Base-by-base conservation (phyloP, 2,797 vertebrate species). In the Schizopygopsis pylzovi region DNA sequence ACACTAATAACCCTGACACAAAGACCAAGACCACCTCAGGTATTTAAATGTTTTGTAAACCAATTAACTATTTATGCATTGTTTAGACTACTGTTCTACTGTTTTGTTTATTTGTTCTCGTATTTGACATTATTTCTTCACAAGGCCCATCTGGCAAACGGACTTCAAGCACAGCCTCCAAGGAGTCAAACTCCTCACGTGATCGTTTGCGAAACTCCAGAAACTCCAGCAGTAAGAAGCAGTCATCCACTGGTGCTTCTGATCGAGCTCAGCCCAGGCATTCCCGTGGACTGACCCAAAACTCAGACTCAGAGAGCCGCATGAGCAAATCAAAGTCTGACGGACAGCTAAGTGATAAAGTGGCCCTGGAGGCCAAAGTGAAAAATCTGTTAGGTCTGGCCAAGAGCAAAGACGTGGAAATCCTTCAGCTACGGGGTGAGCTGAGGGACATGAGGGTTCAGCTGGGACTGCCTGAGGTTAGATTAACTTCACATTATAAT, bases 301-400 rank as follows among this genome's bases (percentile, higher is more conserved):
- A 37, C 33, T 67, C 93, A 0, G 97, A 98, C 4, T 91, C 95
- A 0, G 97, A 98, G 0, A 82, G 96, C 79, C 97, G 97, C 0
- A 98, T 98, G 96, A 97, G 96, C 95, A 99, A 98, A 91, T 98
- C 97, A 5, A 98, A 98, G 87, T 99, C 98, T 0, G 98, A 99
- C 86, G 96, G 97, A 37, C 97, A 98, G 90, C 97, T 98, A 91
- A 98, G 94, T 9, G 97, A 99, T 93, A 97, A 96, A 89, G 96
- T 96, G 75, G 97, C 96, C 0, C 81, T 99, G 90, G 97, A 99
- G 91, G 93, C 96, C 43, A 97, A 97, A 91, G 97, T 99, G 20
- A 97, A 97, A 0, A 98, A 99, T 90, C 95, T 99, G 10, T 88
- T 99, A 89, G 96, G 96, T 0, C 83, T 99, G 85, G 97, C 98